Evolutionary conservation across 2,797 vertebrate species (phyloP), one percentile per base, ranked within the genome.

Genomic region (Molothrus aeneus): DNA sequence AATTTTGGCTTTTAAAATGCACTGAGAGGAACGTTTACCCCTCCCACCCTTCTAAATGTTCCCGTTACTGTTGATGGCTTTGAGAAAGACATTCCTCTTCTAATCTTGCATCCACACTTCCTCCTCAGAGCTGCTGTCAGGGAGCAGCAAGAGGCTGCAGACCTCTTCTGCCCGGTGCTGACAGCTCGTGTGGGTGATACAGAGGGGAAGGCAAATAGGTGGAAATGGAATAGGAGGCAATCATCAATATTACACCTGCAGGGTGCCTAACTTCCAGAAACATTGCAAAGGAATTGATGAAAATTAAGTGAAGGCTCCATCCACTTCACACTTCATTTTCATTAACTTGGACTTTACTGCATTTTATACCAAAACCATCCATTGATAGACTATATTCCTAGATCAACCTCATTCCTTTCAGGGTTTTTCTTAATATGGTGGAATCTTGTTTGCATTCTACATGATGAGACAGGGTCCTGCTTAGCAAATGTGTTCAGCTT

Each of bases 141-240:
- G 68, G 56, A 87, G 69, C 15, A 60, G 45, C 36, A 72, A n/a
- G 20, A 77, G 61, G 65, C 74, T 77, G 50, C 43, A 77, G 60
- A 75, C 10, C 20, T 28, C 50, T 83, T 64, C 47, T 66, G 57
- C 43, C 43, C 9, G 1, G 8, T 0, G 2, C 15, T n/a, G 25
- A 32, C 51, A 66, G 56, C 47, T 38, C 5, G 0, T 17, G 25
- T 2, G 13, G n/a, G 32, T 34, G 51, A n/a, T 10, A 9, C 0
- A 10, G 54, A 81, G 43, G 8, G 20, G 59, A 18, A 91, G 54
- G 14, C 34, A 60, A 68, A 47, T 3, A 42, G 14, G 20, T 22
- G 60, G 50, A 88, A 86, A 73, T 32, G 40, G 19, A 63, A 32
- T 3, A 60, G 24, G 12, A 71, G 20, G 47, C n/a, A 63, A 32